Percentiles rank a stretch among this genome's conserved stretches.
Evolutionary conservation across 2,113 vertebrate species (phyloP).

Genomic region (Ahaetulla prasina): DNA sequence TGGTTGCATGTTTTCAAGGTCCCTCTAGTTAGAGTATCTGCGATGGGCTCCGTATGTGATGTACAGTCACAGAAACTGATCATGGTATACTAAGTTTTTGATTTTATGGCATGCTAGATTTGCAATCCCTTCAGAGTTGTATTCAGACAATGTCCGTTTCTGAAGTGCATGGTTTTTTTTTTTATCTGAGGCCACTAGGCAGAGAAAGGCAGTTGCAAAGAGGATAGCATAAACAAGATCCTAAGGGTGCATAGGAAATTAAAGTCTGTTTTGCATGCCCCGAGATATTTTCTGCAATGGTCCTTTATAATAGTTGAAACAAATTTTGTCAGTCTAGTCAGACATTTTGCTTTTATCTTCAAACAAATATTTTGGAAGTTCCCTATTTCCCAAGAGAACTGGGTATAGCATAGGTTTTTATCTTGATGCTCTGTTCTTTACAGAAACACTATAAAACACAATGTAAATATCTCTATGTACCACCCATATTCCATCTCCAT

Average conservation of each 20-base stretch:
- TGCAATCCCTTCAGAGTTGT: not conserved
- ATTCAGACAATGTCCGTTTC: not conserved
- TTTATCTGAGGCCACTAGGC: not conserved
- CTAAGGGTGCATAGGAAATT: no score
- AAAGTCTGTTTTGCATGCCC: not conserved
- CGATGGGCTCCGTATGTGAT: not conserved
- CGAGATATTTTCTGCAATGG: not conserved
- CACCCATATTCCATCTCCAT: not conserved
- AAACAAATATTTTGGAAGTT: not conserved
- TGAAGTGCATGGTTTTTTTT: not conserved
- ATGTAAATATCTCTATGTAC: not conserved
- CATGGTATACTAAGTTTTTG: not conserved
- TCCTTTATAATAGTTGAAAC: not conserved
- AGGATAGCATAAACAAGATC: not conserved
- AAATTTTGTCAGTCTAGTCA: not conserved
- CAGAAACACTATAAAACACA: not conserved
- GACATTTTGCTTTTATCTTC: not conserved
- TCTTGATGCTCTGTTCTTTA: not conserved
- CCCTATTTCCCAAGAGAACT: not conserved
- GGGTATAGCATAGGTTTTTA: not conserved
- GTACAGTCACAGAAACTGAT: no score
- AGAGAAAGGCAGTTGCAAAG: not conserved
- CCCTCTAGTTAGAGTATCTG: not conserved
- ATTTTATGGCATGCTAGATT: not conserved
- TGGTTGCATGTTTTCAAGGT: not conserved